phyloP scores from a whole-genome alignment of 2,888 invertebrate species.

The Harpalus rubripes region DNA sequence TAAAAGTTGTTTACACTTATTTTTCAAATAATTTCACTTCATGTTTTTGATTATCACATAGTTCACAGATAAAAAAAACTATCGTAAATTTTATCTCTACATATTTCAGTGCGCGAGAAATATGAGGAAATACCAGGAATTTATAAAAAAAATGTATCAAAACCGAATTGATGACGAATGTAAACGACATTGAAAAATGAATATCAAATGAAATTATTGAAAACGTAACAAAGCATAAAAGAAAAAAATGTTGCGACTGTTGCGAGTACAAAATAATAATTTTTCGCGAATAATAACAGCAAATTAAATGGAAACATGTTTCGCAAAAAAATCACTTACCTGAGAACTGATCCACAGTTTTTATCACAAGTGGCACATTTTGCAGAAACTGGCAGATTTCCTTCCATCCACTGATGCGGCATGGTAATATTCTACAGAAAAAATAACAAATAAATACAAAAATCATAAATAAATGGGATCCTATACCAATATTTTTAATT shows the following conservation, averaged over 20 bases:
- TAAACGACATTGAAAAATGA: background rate
- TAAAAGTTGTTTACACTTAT: too few relatives aligned
- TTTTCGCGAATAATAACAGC: background rate
- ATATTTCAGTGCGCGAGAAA: too few relatives aligned
- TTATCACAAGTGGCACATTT: slow-evolving; percentile 96
- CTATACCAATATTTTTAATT: too few relatives aligned
- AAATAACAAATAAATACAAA: slow-evolving; percentile 30
- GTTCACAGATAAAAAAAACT: too few relatives aligned
- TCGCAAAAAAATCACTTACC: slow-evolving; percentile 77
- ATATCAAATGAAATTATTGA: background rate
- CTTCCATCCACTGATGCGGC: slow-evolving; percentile 99
- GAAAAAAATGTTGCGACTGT: too few relatives aligned
- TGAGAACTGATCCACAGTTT: slow-evolving; percentile 96
- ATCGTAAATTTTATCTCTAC: too few relatives aligned
- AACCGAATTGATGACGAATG: background rate
- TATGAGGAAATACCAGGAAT: background rate
- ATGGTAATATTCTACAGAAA: slow-evolving; percentile 87
- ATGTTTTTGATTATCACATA: too few relatives aligned
- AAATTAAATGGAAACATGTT: background rate
- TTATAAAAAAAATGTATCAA: background rate
- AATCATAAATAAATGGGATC: background rate
- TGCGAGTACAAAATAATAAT: background rate
- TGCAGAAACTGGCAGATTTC: slow-evolving; percentile 96
- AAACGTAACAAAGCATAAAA: background rate
- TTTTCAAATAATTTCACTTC: too few relatives aligned